Base-by-base conservation (phyloP, 1,140 invertebrate species). In the Philotrypesis tridentata region DNA sequence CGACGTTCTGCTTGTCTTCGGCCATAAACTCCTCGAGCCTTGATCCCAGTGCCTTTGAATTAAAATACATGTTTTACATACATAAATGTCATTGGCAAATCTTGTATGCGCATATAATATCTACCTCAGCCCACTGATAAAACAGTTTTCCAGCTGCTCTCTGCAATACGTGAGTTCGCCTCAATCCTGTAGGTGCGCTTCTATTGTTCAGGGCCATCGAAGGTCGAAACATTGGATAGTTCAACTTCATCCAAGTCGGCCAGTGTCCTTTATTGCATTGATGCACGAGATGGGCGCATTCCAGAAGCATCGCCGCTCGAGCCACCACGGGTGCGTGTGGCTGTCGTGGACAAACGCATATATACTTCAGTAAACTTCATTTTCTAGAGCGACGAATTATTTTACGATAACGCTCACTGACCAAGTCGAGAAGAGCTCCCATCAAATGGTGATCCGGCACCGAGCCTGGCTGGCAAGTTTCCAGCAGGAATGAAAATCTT, bases 231-330 rank as follows among this genome's bases (percentile, higher is more conserved):
- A 96, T 94, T 21, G 96, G 96, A 80, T 96, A 93, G 87, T 96
- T 96, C 61, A 96, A 93, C 90, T 97, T 97, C 95, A 99, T 98
- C 97, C 98, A 99, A 4, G 94, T 93, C 17, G 99, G 98, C 98
- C 99, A 99, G 84, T 98, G 97, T 1, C 98, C 98, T 91, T 97
- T 97, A 89, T 99, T 99, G 89, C 99, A 99, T 79, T 96, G 95
- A 89, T 99, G 98, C 0, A 99, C 98, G 87, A 99, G 97, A 90
- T 99, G 96, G 6, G 97, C 96, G 90, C 98, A 99, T 91, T 99
- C 99, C 48, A 99, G 91, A 37, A 99, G 90, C 48, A 99, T 93
- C 1, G 96, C 95, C 21, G 99, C 98, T 88, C 98, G 92, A 0
- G 97, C 94, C 0, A 99, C 95, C 0, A 99, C 95, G 5, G 98